phyloP scores from a whole-genome alignment of 1,140 invertebrate species.

The Pseudachorutes palmiensis region DNA sequence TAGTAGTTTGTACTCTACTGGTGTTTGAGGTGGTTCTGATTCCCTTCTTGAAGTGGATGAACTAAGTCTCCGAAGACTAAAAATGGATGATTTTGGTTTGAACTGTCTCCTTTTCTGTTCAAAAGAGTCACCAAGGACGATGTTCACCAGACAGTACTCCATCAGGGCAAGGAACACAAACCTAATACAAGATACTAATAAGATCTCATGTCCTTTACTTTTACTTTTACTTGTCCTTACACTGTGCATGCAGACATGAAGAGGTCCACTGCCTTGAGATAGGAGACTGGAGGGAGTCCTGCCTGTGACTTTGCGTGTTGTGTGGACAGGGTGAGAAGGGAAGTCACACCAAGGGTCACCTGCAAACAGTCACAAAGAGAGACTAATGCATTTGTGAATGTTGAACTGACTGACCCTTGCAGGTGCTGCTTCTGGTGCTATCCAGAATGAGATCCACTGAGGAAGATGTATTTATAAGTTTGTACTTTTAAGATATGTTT shows the following conservation, averaged over 20 bases:
- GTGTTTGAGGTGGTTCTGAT: no score
- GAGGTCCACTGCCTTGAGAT: constrained; percentile 78
- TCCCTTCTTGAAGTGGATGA: no score
- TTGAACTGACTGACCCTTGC: no score
- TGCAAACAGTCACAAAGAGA: no score
- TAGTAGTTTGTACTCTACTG: no score
- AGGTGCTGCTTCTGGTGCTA: constrained; percentile 74
- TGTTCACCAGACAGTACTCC: constrained; percentile 87
- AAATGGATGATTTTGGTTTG: no score
- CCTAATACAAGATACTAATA: constrained; percentile 40
- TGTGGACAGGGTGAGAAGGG: constrained; percentile 77
- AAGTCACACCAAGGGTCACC: constrained; percentile 85
- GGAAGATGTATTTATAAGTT: not conserved
- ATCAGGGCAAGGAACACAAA: constrained; percentile 89
- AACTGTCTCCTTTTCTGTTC: constrained; percentile 18
- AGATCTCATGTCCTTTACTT: constrained; percentile 3
- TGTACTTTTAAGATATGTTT: not conserved
- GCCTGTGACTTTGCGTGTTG: constrained; percentile 86
- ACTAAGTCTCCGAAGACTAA: no score
- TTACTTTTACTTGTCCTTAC: no score
- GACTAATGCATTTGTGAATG: no score
- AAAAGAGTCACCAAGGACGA: constrained; percentile 64
- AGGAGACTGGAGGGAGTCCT: constrained; percentile 77
- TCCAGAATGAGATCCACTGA: constrained; percentile 44
- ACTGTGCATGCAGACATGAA: constrained; percentile 87